Conservation (phyloP, 2,113 vertebrate species). For the Psittacula cyanocephala region DNA sequence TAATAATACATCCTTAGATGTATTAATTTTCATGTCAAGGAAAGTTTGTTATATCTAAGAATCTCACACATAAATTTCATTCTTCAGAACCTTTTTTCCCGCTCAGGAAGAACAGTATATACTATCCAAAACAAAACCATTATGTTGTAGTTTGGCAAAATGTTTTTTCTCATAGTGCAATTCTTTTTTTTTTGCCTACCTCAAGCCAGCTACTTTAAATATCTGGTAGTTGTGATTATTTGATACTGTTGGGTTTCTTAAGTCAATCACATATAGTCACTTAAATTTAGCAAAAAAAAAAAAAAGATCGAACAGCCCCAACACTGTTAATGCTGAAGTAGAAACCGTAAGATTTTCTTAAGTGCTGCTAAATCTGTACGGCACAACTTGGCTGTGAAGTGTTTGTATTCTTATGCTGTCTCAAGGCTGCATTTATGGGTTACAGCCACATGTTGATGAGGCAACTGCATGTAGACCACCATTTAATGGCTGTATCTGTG, state of each 20-base stretch:
- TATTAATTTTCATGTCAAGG: neutral
- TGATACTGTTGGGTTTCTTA: neutral
- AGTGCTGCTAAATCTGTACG: neutral
- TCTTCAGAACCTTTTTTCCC: neutral
- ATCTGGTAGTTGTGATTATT: neutral
- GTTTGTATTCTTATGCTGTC: neutral
- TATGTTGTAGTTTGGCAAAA: neutral
- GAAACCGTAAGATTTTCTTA: neutral
- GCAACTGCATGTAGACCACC: neutral
- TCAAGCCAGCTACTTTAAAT: neutral
- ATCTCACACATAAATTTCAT: neutral
- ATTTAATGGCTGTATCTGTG: neutral
- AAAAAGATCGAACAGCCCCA: neutral
- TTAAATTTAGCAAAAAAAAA: neutral
- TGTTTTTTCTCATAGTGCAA: neutral
- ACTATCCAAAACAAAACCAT: no score
- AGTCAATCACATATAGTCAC: neutral
- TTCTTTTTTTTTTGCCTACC: neutral
- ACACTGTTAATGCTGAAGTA: neutral
- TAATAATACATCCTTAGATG: neutral
- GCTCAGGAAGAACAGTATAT: neutral
- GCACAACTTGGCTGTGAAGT: neutral
- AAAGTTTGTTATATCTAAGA: neutral
- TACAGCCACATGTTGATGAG: neutral
- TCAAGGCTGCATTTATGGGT: neutral